Conservation (phyloP, 2,888 invertebrate genomes). For the Dynastes tityus region DNA sequence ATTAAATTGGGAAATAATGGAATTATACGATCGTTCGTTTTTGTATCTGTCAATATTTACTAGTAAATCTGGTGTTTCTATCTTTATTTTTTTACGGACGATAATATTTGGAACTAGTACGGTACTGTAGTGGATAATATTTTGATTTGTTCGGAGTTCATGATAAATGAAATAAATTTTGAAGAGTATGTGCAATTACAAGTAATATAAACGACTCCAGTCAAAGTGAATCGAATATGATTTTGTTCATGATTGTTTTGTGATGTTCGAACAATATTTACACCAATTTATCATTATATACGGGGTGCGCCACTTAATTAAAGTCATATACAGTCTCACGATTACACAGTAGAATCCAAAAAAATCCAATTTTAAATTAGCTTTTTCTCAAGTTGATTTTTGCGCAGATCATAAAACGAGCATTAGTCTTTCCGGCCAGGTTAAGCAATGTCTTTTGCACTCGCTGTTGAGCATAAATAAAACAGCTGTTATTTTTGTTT, state of each 20-base stretch:
- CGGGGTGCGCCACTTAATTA: no score
- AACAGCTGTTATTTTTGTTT: no score
- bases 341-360: no score
- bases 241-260: conserved; percentile 37
- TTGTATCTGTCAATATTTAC: background rate
- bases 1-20: background rate
- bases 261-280: conserved; percentile 48
- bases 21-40: background rate
- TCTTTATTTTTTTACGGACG: background rate
- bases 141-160: background rate
- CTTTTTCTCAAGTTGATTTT: no score
- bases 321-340: background rate
- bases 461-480: no score
- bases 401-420: no score
- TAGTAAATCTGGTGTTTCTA: no score
- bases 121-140: conserved; percentile 4
- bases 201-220: conserved; percentile 27
- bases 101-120: conserved; percentile 12
- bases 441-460: no score
- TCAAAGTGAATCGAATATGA: conserved; percentile 28
- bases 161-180: conserved; percentile 50
- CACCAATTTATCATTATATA: conserved; percentile 48
- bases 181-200: conserved; percentile 49
- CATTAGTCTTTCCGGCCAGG: no score
- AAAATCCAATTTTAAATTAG: no score